Conservation (phyloP, 1,140 invertebrate species). For the Drosophila varians region DNA sequence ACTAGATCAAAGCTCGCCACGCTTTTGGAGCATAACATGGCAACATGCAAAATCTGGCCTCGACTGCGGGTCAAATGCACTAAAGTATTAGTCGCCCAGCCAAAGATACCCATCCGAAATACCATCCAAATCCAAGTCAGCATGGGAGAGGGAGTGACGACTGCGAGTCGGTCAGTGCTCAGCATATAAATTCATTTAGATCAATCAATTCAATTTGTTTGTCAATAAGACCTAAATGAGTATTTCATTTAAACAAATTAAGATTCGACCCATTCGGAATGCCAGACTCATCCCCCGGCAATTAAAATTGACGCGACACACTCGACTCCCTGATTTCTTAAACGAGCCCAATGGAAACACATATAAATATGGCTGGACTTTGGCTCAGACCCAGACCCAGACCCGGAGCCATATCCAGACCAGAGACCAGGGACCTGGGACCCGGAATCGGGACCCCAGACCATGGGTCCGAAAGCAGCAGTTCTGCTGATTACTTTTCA, state of each 20-base stretch:
- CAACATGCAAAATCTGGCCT: constrained; percentile 52
- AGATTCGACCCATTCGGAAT: constrained; percentile 80
- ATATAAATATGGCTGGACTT: constrained; percentile 52
- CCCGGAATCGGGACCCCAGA: not conserved
- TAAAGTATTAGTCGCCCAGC: constrained; percentile 11
- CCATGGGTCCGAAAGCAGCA: constrained; percentile 25
- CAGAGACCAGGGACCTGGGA: not conserved
- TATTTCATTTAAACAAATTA: constrained; percentile 83
- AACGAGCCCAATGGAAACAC: constrained; percentile 58
- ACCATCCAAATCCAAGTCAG: not conserved
- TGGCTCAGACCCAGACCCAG: constrained; percentile 45
- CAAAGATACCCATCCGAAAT: not conserved
- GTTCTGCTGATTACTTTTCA: constrained; percentile 71
- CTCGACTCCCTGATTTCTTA: constrained; percentile 54
- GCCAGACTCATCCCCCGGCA: constrained; percentile 60
- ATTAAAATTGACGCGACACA: constrained; percentile 72
- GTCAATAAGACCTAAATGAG: constrained; percentile 83
- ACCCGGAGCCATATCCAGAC: constrained; percentile 11
- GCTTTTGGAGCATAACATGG: constrained; percentile 30
- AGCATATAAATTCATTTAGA: constrained; percentile 83
- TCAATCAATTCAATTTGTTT: constrained; percentile 84
- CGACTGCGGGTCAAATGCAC: constrained; percentile 36
- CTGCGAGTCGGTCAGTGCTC: constrained; percentile 45
- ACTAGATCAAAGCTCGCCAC: constrained; percentile 45
- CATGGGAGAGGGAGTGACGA: not conserved